Percentiles rank a stretch among this genome's conserved stretches.
phyloP scores from a whole-genome alignment of 2,113 vertebrate genomes.

The Corythaeola cristata region DNA sequence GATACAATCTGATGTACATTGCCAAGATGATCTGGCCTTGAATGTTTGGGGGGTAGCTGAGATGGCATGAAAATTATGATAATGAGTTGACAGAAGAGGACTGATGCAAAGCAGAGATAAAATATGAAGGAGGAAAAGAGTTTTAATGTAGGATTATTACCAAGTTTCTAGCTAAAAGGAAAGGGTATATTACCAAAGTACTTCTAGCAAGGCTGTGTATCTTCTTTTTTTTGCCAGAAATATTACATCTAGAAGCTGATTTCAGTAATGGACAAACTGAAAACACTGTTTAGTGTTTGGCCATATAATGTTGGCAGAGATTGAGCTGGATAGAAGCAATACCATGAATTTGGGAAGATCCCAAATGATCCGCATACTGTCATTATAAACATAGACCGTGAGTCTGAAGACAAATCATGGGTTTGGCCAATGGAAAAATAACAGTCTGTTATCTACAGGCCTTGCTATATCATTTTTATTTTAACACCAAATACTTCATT shows the following conservation, averaged over 20 bases:
- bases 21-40: neutral
- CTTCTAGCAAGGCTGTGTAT: neutral
- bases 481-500: conserved; percentile 18
- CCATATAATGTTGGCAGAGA: neutral
- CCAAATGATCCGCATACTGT: neutral
- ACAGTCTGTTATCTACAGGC: neutral
- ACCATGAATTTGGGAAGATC: neutral
- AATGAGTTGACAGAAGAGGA: neutral
- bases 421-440: conserved; percentile 2
- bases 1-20: neutral
- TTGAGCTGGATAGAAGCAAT: neutral
- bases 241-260: conserved; percentile 34
- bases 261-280: neutral
- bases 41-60: neutral
- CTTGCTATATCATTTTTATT: conserved; percentile 21
- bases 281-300: neutral
- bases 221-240: conserved; percentile 36
- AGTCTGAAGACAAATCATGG: neutral
- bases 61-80: neutral
- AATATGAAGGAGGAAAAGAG: neutral
- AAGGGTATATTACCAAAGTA: neutral
- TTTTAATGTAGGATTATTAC: neutral
- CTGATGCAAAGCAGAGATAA: neutral
- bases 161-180: neutral
- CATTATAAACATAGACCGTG: neutral